Base-by-base conservation (phyloP, 2,888 invertebrate species). In the Pediacus dermestoides region DNA sequence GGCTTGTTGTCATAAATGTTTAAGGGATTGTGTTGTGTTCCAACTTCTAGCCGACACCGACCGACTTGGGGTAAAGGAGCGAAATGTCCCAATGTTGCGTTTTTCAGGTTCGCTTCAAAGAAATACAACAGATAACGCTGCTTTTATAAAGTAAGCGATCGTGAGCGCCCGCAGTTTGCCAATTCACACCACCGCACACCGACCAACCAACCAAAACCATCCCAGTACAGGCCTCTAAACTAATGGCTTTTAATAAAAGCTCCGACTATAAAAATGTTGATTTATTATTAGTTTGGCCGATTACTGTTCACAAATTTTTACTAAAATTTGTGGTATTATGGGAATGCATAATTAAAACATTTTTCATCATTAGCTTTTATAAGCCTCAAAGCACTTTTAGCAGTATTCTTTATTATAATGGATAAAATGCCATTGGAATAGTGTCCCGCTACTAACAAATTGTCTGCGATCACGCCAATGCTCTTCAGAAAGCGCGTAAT, bases 231-330 rank as follows among this genome's bases (percentile, higher is more conserved):
- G 55, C 51, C 46, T 42, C 28, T 39, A 65, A 67, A 68, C 67
- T 68, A 70, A 69, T 69, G 68, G 68, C 66, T 69, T 67, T 68
- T 70, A 69, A 70, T 70, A 70, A 70, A 68, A 68, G 67, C 66
- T 57, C 45, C 57, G 66, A 66, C 68, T 66, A 69, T 68, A 69
- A 69, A 69, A 69, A 66, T 69, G 66, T 66, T 70, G 68, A 69
- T 70, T 69, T 70, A 70, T 68, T 66, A 62, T 62, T 61, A 64
- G 64, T 65, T 64, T 61, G 62, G 63, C 58, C 62, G 63, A 67
- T 67, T 66, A 67, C 62, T 60, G 62, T 63, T 65, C 63, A 59
- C 67, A 66, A 66, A 67, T 66, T 67, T 66, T 64, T 64, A 52
- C 49, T 53, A 59, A 49, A 63, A 65, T 60, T 55, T 58, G 51